Evolutionary conservation across 2,888 invertebrate genomes (phyloP), one percentile per base, ranked within the genome.

Genomic region (Scelioninae gen. 1): DNA sequence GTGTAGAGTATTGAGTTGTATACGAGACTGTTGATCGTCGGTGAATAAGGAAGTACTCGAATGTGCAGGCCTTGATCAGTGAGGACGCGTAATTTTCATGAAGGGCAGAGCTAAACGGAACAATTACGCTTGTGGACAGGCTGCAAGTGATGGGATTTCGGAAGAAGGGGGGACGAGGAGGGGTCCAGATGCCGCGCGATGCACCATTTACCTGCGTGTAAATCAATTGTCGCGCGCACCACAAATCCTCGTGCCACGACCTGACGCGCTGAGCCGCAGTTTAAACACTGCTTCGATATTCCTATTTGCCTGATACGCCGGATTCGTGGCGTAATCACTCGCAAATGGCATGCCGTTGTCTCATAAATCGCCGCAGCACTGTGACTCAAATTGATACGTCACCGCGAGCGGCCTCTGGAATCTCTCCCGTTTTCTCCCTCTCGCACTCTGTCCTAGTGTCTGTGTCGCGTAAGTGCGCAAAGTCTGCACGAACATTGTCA

Each of bases 151-250:
- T 82, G 82, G 78, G 69, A 82, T 78, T 78, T 69, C 62, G 75
- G 78, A 72, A 69, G 82, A 77, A 68, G 69, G 78, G 66, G 62
- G 47, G n/a, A n/a, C 16, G 55, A 63, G 53, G 63, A 23, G 49
- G 71, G 77, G 66, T 65, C 58, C 53, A 55, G 45, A 43, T 77
- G 58, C 69, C 68, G 74, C 58, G 74, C 82, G 53, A 74, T 74
- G 82, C 74, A 74, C 78, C 77, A 78, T 82, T 82, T 78, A 86
- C 86, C 66, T 86, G 87, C 86, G 86, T 87, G 89, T 88, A 89
- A 88, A 89, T 89, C 88, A 89, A 89, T 89, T 89, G 89, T 89
- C 89, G 88, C 84, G 86, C 84, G 79, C 86, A 88, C 88, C 89
- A 85, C 88, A 88, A 89, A 89, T 88, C 87, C 86, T 86, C 85